These are phyloP conservation scores for Aleiodes sp. DNA, from an alignment of 1,140 invertebrate genomes.

Conservation along the genomic window DNA sequence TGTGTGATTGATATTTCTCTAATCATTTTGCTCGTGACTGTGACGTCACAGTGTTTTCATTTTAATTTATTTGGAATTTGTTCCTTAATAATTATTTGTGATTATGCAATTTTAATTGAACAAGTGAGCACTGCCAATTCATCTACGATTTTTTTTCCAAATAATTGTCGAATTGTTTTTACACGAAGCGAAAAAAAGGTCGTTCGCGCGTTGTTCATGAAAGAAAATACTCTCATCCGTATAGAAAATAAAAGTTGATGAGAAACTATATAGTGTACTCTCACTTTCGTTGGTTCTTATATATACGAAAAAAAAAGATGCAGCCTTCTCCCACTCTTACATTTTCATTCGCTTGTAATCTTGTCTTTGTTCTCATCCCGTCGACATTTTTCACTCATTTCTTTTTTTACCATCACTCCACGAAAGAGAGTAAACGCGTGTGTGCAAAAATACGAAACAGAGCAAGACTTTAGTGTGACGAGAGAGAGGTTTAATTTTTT, in stretches of 20 bases:
- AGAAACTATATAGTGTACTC: background rate
- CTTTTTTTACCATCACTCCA: background rate
- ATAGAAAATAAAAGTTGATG: background rate
- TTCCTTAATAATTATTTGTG: too few relatives aligned
- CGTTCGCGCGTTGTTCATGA: too few relatives aligned
- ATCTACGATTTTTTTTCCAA: too few relatives aligned
- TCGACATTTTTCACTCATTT: conserved; percentile 15
- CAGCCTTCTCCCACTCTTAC: background rate
- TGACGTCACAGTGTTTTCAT: too few relatives aligned
- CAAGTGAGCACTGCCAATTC: too few relatives aligned
- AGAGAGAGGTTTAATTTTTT: background rate
- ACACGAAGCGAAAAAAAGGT: too few relatives aligned
- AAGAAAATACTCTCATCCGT: too few relatives aligned
- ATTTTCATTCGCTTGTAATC: background rate
- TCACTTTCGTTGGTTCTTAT: background rate
- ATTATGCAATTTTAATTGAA: too few relatives aligned
- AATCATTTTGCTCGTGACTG: too few relatives aligned
- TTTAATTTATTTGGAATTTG: too few relatives aligned
- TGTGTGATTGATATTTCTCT: too few relatives aligned
- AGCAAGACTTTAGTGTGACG: background rate
- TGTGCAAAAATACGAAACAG: background rate
- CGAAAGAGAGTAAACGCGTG: background rate
- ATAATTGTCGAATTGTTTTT: background rate
- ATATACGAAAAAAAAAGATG: background rate
- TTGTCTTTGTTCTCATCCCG: background rate